A percentile compares a stretch with the other conserved stretches of the same genome.
Evolutionary conservation across 2,113 vertebrate genomes (phyloP).

Genomic region (Sinocyclocheilus rhinocerous): DNA sequence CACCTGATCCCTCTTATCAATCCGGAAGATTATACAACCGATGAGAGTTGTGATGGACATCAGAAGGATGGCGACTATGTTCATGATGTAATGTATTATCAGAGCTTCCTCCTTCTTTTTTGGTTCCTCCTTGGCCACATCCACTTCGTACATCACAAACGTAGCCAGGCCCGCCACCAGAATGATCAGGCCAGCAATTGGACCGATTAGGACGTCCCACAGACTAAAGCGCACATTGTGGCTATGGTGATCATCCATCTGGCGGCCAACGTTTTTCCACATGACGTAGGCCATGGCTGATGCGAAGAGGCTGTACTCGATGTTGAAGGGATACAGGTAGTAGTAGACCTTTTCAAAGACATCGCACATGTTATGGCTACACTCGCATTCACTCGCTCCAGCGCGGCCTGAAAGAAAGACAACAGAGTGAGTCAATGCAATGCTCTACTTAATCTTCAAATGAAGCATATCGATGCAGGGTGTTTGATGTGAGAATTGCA

Average conservation of each 20-base stretch:
- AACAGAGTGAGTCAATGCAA: neutral
- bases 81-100: slow-evolving; percentile 84
- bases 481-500: no score
- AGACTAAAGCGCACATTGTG: slow-evolving; percentile 73
- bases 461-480: neutral
- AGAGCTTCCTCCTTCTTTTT: slow-evolving; percentile 70
- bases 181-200: slow-evolving; percentile 77
- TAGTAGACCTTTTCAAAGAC: slow-evolving; percentile 85
- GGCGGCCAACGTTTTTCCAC: slow-evolving; percentile 92
- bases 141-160: slow-evolving; percentile 87
- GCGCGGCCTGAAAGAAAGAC: slow-evolving; percentile 61
- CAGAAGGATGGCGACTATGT: slow-evolving; percentile 80
- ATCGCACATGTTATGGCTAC: slow-evolving; percentile 78
- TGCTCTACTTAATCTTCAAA: neutral
- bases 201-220: slow-evolving; percentile 77
- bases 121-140: slow-evolving; percentile 66
- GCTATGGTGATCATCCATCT: slow-evolving; percentile 73
- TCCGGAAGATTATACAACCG: slow-evolving; percentile 80
- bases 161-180: slow-evolving; percentile 85
- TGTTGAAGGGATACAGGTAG: slow-evolving; percentile 94
- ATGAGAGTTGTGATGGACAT: slow-evolving; percentile 82
- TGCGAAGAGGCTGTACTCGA: slow-evolving; percentile 94
- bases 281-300: slow-evolving; percentile 90
- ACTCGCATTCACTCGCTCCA: slow-evolving; percentile 72
- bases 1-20: slow-evolving; percentile 86